These are phyloP conservation scores for Amazona finschi DNA, from an alignment of 2,797 vertebrate genomes.

Conservation along the genomic window DNA sequence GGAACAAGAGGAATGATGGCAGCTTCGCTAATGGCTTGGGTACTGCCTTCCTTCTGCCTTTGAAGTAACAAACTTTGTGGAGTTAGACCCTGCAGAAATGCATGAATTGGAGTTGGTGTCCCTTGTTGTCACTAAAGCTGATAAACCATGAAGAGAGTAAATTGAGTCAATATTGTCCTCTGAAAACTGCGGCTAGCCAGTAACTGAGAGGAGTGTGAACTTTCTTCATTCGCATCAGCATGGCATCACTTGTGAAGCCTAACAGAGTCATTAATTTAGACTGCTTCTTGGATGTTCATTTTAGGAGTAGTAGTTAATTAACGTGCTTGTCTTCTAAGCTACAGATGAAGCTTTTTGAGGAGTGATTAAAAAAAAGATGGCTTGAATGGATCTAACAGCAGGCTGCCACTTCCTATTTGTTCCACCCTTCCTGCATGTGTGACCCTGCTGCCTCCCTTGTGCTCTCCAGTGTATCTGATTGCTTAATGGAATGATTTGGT, in stretches of 20 bases:
- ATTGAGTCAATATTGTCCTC: background rate
- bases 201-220: background rate
- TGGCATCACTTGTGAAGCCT: background rate
- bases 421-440: background rate
- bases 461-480: background rate
- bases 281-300: background rate
- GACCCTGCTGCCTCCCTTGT: background rate
- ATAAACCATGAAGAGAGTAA: background rate
- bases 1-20: accelerated
- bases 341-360: background rate
- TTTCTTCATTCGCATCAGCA: background rate
- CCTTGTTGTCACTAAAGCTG: background rate
- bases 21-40: background rate
- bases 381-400: background rate
- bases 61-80: background rate
- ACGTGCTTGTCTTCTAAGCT: background rate
- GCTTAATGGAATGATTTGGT: background rate
- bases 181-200: background rate
- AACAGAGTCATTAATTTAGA: background rate
- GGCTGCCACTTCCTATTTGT: background rate
- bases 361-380: background rate
- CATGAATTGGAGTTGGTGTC: background rate
- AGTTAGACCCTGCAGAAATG: background rate
- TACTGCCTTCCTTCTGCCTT: background rate
- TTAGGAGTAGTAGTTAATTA: background rate